phyloP scores from a whole-genome alignment of 2,888 invertebrate species.

The Cantharis flavilabris region DNA sequence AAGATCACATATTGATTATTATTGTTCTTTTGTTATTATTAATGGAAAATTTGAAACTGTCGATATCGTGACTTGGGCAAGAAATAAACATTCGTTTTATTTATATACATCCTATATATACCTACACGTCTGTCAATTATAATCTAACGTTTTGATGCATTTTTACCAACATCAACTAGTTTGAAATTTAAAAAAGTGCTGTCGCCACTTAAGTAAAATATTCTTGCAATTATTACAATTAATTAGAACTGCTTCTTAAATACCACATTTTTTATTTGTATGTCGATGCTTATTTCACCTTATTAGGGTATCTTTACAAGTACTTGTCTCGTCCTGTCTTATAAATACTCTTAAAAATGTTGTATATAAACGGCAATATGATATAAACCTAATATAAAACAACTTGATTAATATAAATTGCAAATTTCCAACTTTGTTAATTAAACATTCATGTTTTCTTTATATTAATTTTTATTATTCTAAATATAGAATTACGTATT shows the following conservation, averaged over 20 bases:
- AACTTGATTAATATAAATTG: neutral
- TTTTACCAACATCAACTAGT: neutral
- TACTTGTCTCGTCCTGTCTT: constrained; percentile 4
- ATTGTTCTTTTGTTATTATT: neutral
- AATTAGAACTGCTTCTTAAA: constrained; percentile 4
- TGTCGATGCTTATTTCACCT: constrained; percentile 1
- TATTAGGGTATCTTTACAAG: constrained; percentile 3
- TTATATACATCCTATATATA: neutral
- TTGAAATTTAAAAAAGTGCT: constrained; percentile 3
- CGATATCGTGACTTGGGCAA: neutral
- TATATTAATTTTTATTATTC: neutral
- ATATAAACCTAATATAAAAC: neutral
- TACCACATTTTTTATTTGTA: constrained; percentile 3
- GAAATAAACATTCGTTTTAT: neutral
- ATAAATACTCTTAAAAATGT: constrained; percentile 2
- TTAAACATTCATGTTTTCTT: constrained; percentile 1
- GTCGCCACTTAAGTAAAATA: constrained; percentile 4
- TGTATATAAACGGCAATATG: constrained; percentile 2
- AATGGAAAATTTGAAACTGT: neutral
- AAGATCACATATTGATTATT: neutral
- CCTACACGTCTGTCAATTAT: neutral
- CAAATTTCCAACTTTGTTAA: neutral
- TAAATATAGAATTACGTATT: neutral
- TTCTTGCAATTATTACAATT: constrained; percentile 5
- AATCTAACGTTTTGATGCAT: neutral